These are phyloP conservation scores for Gavia stellata DNA, from an alignment of 2,113 vertebrate genomes.

Conservation along the genomic window DNA sequence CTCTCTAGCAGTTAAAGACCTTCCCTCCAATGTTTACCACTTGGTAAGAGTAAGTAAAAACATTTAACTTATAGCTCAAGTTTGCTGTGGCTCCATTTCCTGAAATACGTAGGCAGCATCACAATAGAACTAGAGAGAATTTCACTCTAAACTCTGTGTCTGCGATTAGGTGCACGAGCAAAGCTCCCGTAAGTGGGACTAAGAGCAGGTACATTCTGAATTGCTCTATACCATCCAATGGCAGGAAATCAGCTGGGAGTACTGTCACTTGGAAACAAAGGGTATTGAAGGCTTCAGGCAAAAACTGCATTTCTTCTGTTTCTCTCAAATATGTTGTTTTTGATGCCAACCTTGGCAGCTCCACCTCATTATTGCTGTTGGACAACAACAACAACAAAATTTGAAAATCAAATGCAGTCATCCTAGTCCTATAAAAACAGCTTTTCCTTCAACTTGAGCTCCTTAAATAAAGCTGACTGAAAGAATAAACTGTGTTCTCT, in stretches of 20 bases:
- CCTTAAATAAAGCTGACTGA: neutral
- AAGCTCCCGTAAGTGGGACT: neutral
- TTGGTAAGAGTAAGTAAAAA: neutral
- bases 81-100: neutral
- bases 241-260: neutral
- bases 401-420: neutral
- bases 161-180: neutral
- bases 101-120: neutral
- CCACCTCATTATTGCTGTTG: neutral
- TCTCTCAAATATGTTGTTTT: neutral
- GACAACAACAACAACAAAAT: fast-evolving
- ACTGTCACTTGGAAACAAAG: neutral
- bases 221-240: neutral
- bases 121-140: neutral
- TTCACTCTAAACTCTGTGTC: neutral
- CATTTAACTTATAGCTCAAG: neutral
- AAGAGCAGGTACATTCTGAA: neutral
- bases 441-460: neutral
- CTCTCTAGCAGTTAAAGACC: neutral
- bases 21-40: neutral
- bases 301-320: neutral
- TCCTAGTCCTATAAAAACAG: neutral
- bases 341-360: neutral
- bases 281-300: neutral
- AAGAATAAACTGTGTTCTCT: neutral